Evolutionary conservation across 2,797 vertebrate genomes (phyloP).

Genomic region (Monodelphis domestica): DNA sequence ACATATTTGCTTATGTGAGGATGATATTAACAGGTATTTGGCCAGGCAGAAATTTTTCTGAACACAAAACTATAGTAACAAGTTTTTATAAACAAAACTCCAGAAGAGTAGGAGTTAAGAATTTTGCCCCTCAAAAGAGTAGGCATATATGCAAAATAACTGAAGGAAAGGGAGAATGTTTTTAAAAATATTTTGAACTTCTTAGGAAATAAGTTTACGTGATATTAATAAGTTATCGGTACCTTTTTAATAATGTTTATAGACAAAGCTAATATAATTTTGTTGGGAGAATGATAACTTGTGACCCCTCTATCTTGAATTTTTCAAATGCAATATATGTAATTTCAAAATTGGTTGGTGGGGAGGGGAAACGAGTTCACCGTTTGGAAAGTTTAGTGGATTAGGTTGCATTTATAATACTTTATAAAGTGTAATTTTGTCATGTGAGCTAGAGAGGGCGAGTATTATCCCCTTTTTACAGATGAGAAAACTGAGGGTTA

Average conservation of each 20-base stretch:
- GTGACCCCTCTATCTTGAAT: neutral
- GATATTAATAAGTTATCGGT: neutral
- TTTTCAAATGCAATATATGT: neutral
- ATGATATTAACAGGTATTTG: slow-evolving; percentile 44
- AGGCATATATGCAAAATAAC: neutral
- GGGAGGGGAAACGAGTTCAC: neutral
- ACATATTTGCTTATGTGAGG: slow-evolving; percentile 73
- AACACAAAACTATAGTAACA: slow-evolving; percentile 20
- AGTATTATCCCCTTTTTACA: neutral
- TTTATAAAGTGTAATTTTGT: neutral
- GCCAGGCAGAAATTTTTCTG: slow-evolving; percentile 60
- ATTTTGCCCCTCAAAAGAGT: neutral
- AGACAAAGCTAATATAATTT: neutral
- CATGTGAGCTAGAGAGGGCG: neutral
- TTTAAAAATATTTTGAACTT: neutral
- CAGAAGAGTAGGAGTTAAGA: neutral
- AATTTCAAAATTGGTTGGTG: neutral
- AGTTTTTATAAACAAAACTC: slow-evolving; percentile 1
- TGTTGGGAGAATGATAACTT: neutral
- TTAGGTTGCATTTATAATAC: neutral
- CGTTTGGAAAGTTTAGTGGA: neutral
- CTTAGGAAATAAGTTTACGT: neutral
- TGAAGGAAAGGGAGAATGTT: neutral
- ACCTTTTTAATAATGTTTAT: no score
- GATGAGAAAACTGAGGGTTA: neutral